These are phyloP conservation scores for Drosophila murphyi DNA, from an alignment of 1,140 invertebrate species.

Conservation along the genomic window DNA sequence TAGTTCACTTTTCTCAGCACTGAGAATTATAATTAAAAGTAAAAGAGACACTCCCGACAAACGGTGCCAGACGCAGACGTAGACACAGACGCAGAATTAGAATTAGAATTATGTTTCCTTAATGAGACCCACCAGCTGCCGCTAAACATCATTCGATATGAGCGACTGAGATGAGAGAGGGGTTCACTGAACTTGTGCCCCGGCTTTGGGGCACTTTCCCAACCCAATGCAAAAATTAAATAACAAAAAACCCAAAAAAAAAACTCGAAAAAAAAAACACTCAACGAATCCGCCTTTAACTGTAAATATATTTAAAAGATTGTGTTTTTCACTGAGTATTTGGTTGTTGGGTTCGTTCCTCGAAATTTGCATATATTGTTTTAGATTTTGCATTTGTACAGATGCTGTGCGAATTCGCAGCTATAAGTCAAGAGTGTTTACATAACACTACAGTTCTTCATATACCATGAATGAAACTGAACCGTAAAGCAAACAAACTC, in stretches of 20 bases:
- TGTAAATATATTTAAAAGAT: slow-evolving; percentile 77
- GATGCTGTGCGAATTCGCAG: slow-evolving; percentile 63
- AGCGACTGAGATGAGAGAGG: slow-evolving; percentile 25
- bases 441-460: slow-evolving; percentile 69
- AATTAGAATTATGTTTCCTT: slow-evolving; percentile 83
- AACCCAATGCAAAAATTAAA: slow-evolving; percentile 45
- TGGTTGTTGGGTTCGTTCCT: slow-evolving; percentile 42
- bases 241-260: slow-evolving; percentile 14
- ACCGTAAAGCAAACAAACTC: slow-evolving; percentile 71
- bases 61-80: slow-evolving; percentile 16
- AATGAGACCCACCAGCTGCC: slow-evolving; percentile 72
- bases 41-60: slow-evolving; percentile 62
- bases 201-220: slow-evolving; percentile 72
- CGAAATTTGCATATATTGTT: slow-evolving; percentile 72
- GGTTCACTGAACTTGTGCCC: slow-evolving; percentile 72
- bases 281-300: slow-evolving; percentile 72
- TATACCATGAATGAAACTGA: slow-evolving; percentile 69
- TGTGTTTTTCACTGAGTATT: slow-evolving; percentile 35
- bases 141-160: slow-evolving; percentile 79
- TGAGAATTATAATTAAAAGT: slow-evolving; percentile 77
- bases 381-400: slow-evolving; percentile 63
- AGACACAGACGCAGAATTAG: slow-evolving; percentile 46
- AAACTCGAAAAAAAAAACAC: slow-evolving; percentile 47
- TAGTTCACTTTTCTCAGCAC: slow-evolving; percentile 71
- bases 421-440: slow-evolving; percentile 62